These are phyloP conservation scores for Gymnoscelis rufifasciata DNA, from an alignment of 2,888 invertebrate genomes.

Conservation along the genomic window DNA sequence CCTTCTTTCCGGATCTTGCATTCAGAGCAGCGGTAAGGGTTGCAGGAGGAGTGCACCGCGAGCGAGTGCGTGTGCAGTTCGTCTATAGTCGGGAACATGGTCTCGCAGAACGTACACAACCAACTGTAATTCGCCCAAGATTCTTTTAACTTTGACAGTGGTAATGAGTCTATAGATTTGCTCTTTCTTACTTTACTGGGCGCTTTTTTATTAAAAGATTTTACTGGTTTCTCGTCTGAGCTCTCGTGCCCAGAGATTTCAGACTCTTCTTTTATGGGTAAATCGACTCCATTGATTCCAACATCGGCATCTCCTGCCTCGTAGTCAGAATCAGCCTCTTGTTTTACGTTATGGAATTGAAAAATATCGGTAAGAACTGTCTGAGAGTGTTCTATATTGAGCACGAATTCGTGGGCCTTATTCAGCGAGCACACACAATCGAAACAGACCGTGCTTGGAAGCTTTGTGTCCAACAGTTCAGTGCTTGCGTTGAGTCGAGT, in stretches of 20 bases:
- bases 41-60: conserved; percentile 78
- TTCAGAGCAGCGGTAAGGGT: conserved; percentile 82
- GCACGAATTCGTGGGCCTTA: conserved; percentile 48
- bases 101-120: conserved; percentile 55
- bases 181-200: conserved; percentile 9
- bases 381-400: conserved; percentile 49
- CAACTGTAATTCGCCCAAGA: conserved; percentile 57
- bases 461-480: conserved; percentile 36
- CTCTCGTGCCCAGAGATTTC: neutral
- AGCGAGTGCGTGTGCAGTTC: conserved; percentile 79
- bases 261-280: conserved; percentile 7
- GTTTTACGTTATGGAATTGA: conserved; percentile 38
- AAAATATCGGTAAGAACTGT: conserved; percentile 34
- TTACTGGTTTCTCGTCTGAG: neutral
- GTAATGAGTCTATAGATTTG: conserved; percentile 29
- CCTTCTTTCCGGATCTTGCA: conserved; percentile 62
- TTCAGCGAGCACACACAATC: conserved; percentile 45
- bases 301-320: neutral
- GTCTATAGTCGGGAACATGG: conserved; percentile 44
- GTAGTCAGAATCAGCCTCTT: conserved; percentile 34
- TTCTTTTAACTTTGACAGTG: conserved; percentile 45
- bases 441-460: conserved; percentile 54
- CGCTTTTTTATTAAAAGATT: conserved; percentile 2
- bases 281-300: neutral
- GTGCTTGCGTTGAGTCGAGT: conserved; percentile 40